Percentiles rank a stretch among this genome's conserved stretches.
Evolutionary conservation across 2,113 vertebrate genomes (phyloP).

Genomic region (Sylvilagus bachmani): DNA sequence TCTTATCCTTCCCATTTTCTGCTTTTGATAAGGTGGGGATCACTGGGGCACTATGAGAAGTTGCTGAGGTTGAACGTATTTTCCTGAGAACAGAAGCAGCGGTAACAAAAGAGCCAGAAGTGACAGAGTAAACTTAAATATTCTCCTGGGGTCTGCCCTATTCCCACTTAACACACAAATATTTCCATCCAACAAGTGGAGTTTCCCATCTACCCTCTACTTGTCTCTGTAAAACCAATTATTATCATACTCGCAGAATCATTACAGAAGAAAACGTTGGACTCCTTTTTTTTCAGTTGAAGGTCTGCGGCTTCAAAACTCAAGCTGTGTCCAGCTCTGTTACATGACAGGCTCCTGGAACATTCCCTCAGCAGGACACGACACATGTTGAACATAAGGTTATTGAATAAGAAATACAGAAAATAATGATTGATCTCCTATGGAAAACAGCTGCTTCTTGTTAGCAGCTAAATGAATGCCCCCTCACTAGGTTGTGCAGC

Average conservation of each 20-base stretch:
- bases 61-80: not conserved
- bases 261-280: constrained; percentile 65
- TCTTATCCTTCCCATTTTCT: not conserved
- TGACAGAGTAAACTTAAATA: constrained; percentile 8
- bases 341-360: constrained; percentile 67
- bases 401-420: constrained; percentile 77
- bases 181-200: constrained; percentile 25
- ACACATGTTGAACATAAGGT: constrained; percentile 78
- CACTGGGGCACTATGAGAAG: not conserved
- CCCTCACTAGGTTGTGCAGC: constrained; percentile 62
- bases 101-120: not conserved
- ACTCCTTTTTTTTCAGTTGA: constrained; percentile 24
- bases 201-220: not conserved
- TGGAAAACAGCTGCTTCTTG: constrained; percentile 83
- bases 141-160: not conserved
- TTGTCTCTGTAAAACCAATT: constrained; percentile 40
- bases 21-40: constrained; percentile 30
- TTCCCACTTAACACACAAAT: not conserved
- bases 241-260: constrained; percentile 63
- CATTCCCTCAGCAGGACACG: constrained; percentile 73
- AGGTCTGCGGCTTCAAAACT: constrained; percentile 51
- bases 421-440: constrained; percentile 76
- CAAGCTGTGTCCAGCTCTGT: constrained; percentile 62
- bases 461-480: constrained; percentile 76
- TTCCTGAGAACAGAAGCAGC: not conserved